Conservation (phyloP, 1,140 invertebrate genomes). For the Drosophila mojavensis region DNA sequence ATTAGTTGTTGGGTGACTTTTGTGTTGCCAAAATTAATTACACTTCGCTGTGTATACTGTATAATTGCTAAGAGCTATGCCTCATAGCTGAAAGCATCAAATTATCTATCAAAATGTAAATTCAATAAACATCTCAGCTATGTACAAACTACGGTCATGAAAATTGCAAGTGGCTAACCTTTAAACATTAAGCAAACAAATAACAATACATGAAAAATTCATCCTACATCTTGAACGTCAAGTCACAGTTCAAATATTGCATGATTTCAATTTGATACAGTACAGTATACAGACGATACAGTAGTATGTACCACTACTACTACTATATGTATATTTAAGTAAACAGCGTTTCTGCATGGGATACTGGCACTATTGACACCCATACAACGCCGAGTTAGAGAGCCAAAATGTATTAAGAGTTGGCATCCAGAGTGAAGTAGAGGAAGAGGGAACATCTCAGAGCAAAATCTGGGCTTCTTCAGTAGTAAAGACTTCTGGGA, state of each 20-base stretch:
- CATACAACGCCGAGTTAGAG: slow-evolving; percentile 8
- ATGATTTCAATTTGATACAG: slow-evolving; percentile 56
- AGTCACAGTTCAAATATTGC: slow-evolving; percentile 73
- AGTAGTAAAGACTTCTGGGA: slow-evolving; percentile 74
- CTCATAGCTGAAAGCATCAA: slow-evolving; percentile 22
- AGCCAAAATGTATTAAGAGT: background rate
- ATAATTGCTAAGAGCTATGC: slow-evolving; percentile 5
- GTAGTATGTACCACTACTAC: slow-evolving; percentile 16
- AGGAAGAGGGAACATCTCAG: slow-evolving; percentile 6
- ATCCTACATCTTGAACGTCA: slow-evolving; percentile 53
- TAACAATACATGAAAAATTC: slow-evolving; percentile 64
- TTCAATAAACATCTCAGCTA: slow-evolving; percentile 73
- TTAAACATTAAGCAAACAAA: slow-evolving; percentile 67
- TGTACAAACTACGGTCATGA: slow-evolving; percentile 50
- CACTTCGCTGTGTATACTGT: slow-evolving; percentile 34
- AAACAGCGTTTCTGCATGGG: slow-evolving; percentile 16
- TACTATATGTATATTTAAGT: slow-evolving; percentile 9
- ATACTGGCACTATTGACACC: slow-evolving; percentile 12
- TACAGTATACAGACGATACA: slow-evolving; percentile 38
- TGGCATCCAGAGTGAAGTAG: slow-evolving; percentile 12
- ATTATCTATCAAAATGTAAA: slow-evolving; percentile 43
- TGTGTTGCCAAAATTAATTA: slow-evolving; percentile 49
- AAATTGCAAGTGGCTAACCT: slow-evolving; percentile 55
- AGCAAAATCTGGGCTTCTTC: slow-evolving; percentile 20
- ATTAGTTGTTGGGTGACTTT: slow-evolving; percentile 27